A percentile compares a stretch with the other conserved stretches of the same genome.
Evolutionary conservation across 2,888 invertebrate genomes (phyloP).

Genomic region (Latrodectus elegans): DNA sequence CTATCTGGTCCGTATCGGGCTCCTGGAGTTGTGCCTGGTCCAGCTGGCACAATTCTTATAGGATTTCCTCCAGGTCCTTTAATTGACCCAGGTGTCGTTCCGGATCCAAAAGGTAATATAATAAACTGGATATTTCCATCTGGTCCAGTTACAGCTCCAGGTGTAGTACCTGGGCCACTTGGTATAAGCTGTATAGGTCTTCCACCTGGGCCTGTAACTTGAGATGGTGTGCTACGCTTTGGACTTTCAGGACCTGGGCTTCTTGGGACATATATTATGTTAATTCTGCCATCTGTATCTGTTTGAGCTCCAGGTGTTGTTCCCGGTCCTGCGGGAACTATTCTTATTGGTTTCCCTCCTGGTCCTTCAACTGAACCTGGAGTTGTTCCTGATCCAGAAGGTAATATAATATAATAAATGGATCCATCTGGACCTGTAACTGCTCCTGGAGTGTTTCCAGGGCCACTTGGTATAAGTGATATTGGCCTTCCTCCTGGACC

Average conservation of each 20-base stretch:
- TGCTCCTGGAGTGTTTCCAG: background rate
- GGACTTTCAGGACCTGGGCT: background rate
- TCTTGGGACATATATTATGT: background rate
- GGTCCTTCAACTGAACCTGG: conserved; percentile 32
- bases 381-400: background rate
- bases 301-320: conserved; percentile 6
- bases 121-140: background rate
- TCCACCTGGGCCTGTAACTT: background rate
- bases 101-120: conserved; percentile 6
- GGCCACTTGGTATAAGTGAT: background rate
- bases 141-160: conserved; percentile 22
- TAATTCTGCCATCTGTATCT: background rate
- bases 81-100: conserved; percentile 22
- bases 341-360: conserved; percentile 12
- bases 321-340: background rate
- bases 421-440: conserved; percentile 3
- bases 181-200: conserved; percentile 5
- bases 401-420: background rate
- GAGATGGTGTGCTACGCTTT: background rate
- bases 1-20: background rate
- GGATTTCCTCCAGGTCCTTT: conserved; percentile 26
- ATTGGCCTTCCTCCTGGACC: background rate
- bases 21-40: conserved; percentile 39
- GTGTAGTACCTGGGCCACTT: background rate
- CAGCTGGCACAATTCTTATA: conserved; percentile 13